A percentile compares a stretch with the other conserved stretches of the same genome.
Conservation (phyloP, 2,797 vertebrate genomes). For the Anguilla marmorata region DNA sequence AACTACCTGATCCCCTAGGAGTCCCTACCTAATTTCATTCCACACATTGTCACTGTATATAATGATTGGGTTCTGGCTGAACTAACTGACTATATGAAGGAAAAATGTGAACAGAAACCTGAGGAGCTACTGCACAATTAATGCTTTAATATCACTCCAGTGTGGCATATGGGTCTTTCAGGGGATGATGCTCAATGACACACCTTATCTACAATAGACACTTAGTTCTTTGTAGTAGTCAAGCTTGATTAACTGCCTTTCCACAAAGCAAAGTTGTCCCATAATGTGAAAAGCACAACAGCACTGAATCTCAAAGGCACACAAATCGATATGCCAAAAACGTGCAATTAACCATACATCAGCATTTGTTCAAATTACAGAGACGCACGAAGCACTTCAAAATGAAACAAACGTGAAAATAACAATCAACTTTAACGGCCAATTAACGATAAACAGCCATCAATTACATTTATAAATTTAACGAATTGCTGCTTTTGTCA, state of each 20-base stretch:
- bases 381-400: neutral
- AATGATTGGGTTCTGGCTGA: too few species aligned
- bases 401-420: neutral
- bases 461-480: neutral
- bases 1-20: neutral
- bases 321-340: neutral
- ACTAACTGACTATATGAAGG: too few species aligned
- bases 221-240: neutral
- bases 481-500: neutral
- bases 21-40: too few species aligned
- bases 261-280: neutral
- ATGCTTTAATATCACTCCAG: neutral
- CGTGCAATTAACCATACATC: neutral
- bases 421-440: neutral
- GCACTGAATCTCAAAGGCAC: neutral
- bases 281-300: neutral
- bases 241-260: neutral
- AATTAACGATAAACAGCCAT: neutral
- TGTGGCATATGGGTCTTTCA: neutral
- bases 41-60: too few species aligned
- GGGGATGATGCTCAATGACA: neutral
- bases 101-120: too few species aligned
- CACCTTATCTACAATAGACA: neutral
- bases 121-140: too few species aligned
- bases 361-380: neutral